These are phyloP conservation scores for Odontesthes bonariensis DNA, from an alignment of 2,113 vertebrate genomes.

Conservation along the genomic window DNA sequence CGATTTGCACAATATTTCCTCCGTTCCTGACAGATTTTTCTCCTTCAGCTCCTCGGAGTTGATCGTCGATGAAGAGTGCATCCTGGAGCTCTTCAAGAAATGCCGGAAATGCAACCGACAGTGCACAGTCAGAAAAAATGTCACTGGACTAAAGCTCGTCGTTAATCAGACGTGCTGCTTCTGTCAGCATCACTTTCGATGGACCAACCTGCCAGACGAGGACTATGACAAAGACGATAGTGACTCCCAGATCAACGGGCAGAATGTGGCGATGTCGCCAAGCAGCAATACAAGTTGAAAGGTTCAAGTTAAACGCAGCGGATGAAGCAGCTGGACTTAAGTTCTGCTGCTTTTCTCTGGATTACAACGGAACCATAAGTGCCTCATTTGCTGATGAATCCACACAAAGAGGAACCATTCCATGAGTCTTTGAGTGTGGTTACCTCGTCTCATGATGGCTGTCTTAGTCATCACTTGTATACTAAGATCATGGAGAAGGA, in stretches of 20 bases:
- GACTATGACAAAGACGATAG: not conserved
- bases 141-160: conserved; percentile 39
- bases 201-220: conserved; percentile 48
- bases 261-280: not conserved
- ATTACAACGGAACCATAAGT: not conserved
- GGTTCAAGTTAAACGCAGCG: not conserved
- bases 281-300: not conserved
- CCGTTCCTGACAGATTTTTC: not conserved
- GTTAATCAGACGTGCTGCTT: conserved; percentile 30
- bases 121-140: conserved; percentile 13
- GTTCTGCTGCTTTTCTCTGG: not conserved
- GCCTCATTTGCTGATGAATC: not conserved
- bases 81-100: conserved; percentile 46
- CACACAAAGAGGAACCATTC: not conserved
- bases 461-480: no score
- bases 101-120: conserved; percentile 19
- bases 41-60: conserved; percentile 44
- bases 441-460: no score
- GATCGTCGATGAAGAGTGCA: conserved; percentile 42
- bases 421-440: no score
- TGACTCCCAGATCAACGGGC: not conserved
- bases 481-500: no score
- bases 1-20: not conserved
- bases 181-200: conserved; percentile 18
- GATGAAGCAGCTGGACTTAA: not conserved